Conservation (phyloP, 2,113 vertebrate genomes). For the Syngnathoides biaculeatus region DNA sequence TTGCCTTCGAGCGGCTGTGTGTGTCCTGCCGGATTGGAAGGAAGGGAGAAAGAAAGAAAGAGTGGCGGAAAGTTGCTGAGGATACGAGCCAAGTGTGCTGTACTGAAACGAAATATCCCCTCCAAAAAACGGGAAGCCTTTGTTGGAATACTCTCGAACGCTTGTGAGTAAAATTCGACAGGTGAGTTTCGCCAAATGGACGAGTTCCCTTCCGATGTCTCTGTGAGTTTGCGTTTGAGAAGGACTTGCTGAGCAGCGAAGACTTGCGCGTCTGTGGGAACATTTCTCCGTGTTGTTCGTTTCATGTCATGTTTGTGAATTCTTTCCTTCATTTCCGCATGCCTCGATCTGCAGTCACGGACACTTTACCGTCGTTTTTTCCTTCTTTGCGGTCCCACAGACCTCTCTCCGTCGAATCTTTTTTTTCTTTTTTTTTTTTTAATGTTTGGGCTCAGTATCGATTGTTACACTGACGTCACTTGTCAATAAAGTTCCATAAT, state of each 20-base stretch:
- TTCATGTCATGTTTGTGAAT: background rate
- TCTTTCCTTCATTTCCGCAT: constrained; percentile 56
- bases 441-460: constrained; percentile 20
- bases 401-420: background rate
- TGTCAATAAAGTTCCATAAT: constrained; percentile 14
- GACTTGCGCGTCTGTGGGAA: background rate
- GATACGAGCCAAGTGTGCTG: background rate
- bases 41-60: background rate
- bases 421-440: background rate
- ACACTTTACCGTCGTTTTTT: constrained; percentile 19
- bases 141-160: constrained; percentile 22
- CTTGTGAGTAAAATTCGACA: constrained; percentile 20
- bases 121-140: constrained; percentile 2
- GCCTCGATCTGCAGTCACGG: constrained; percentile 10
- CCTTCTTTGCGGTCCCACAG: background rate
- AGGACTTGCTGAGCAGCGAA: background rate
- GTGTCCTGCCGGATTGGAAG: background rate
- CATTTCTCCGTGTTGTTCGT: background rate
- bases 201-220: background rate
- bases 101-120: background rate
- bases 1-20: constrained; percentile 4
- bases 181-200: constrained; percentile 33
- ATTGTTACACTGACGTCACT: constrained; percentile 31
- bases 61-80: constrained; percentile 15
- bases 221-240: too few relatives aligned